These are phyloP conservation scores for Rhizoglyphus robini DNA, from an alignment of 1,140 invertebrate species.

Conservation along the genomic window DNA sequence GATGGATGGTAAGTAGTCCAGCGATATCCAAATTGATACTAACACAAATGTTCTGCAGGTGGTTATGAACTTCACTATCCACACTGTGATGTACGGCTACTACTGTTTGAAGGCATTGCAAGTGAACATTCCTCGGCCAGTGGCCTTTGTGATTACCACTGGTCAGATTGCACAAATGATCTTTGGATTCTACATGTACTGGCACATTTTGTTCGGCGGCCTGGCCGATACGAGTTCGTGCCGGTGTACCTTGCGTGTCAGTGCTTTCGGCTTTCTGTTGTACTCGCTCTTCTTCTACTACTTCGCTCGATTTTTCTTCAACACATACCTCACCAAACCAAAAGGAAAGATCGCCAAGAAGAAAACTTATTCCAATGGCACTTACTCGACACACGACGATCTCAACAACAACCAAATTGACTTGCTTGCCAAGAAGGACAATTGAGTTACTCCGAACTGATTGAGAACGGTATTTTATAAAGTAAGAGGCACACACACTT, in stretches of 20 bases:
- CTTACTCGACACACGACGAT: background rate
- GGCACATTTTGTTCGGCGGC: background rate
- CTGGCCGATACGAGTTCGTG: background rate
- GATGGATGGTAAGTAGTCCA: constrained; percentile 67
- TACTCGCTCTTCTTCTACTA: constrained; percentile 4
- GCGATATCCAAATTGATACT: too few relatives aligned
- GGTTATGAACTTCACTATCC: constrained; percentile 42
- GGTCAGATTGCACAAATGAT: constrained; percentile 42
- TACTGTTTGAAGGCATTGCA: constrained; percentile 39
- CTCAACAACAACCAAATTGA: background rate
- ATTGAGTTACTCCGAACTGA: too few relatives aligned
- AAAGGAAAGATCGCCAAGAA: background rate
- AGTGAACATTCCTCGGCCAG: constrained; percentile 35
- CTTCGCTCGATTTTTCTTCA: constrained; percentile 10
- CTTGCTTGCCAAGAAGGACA: background rate
- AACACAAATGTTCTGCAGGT: constrained; percentile 27
- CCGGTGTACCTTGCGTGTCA: background rate
- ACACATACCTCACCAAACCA: background rate
- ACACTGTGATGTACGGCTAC: constrained; percentile 38
- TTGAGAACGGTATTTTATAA: too few relatives aligned
- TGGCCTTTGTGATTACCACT: constrained; percentile 39
- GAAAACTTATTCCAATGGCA: background rate
- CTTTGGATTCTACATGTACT: constrained; percentile 33
- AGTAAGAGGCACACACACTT: too few relatives aligned
- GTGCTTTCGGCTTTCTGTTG: background rate